phyloP scores from a whole-genome alignment of 2,113 vertebrate species.

The Scolopax mira region DNA sequence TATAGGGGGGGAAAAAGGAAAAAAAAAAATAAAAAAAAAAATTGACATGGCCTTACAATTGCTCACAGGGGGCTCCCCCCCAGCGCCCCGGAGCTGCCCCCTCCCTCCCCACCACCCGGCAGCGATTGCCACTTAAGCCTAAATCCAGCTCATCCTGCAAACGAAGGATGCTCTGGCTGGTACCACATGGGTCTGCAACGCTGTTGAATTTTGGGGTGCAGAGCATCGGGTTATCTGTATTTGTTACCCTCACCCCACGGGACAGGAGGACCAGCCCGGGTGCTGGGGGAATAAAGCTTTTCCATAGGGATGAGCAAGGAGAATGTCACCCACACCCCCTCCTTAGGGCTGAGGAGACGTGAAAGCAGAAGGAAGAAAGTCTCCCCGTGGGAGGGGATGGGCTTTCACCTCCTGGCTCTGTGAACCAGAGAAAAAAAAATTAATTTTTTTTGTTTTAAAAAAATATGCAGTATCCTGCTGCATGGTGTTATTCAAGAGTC shows the following conservation, averaged over 20 bases:
- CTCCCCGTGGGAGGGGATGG: fast-evolving
- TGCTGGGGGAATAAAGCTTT: neutral
- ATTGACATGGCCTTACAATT: slow-evolving; percentile 14
- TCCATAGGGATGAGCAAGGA: neutral
- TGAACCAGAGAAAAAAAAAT: neutral
- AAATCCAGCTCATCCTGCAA: neutral
- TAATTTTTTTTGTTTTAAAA: neutral
- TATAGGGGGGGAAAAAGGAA: neutral
- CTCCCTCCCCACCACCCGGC: neutral
- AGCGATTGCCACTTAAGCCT: neutral
- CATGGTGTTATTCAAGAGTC: neutral
- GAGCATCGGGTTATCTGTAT: fast-evolving
- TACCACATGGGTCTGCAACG: neutral
- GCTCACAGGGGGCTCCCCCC: neutral
- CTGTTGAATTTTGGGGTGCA: neutral
- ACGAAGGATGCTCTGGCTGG: neutral
- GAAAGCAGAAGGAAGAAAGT: neutral
- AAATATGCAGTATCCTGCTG: neutral
- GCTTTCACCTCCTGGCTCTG: neutral
- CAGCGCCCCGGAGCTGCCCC: neutral
- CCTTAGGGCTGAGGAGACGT: neutral
- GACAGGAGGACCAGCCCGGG: neutral
- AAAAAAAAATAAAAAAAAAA: neutral
- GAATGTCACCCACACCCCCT: neutral
- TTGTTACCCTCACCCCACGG: neutral